Evolutionary conservation across 2,888 invertebrate genomes (phyloP), one percentile per base, ranked within the genome.

Genomic region (Apamea crenata): DNA sequence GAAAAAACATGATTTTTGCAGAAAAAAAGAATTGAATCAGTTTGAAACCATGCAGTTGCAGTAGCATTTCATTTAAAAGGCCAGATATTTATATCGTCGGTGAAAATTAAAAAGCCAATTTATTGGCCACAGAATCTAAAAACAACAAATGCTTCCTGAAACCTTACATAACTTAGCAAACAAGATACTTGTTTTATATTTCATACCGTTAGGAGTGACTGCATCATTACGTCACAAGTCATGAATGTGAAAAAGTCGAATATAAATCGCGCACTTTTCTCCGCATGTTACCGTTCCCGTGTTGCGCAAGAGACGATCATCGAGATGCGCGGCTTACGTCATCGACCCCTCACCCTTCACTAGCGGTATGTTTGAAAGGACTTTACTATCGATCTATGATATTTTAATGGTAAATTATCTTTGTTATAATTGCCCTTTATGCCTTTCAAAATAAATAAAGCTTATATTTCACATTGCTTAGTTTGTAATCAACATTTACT

Each of bases 271-370:
- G 68, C 32, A 81, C 82, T 85, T 89, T 80, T 81, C 83, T 78
- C 75, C 36, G 68, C 47, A 67, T 78, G 75, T 81, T 82, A 77
- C 74, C 63, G 71, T 80, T 82, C 79, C 78, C 47, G 65, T 53
- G 80, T 88, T 89, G 78, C 86, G 84, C 73, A 88, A 88, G 81
- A n/a, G 79, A 5, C 53, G 84, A 79, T 83, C 88, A 89, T 85
- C 77, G 68, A 65, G 78, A 89, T 87, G 84, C 40, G 77, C 67
- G 40, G 36, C 29, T 85, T 87, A 83, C 85, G 80, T 87, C 79
- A 87, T 18, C 76, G 78, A 89, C 78, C 77, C 61, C 80, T 87
- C 81, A 80, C 85, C 87, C 87, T 89, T 85, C 81, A 82, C 81
- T 72, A 44, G 53, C 47, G 21, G 56, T 53, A 66, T 63, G 36